Base-by-base conservation (phyloP, 2,888 invertebrate species). In the Acanthosoma haemorrhoidale region DNA sequence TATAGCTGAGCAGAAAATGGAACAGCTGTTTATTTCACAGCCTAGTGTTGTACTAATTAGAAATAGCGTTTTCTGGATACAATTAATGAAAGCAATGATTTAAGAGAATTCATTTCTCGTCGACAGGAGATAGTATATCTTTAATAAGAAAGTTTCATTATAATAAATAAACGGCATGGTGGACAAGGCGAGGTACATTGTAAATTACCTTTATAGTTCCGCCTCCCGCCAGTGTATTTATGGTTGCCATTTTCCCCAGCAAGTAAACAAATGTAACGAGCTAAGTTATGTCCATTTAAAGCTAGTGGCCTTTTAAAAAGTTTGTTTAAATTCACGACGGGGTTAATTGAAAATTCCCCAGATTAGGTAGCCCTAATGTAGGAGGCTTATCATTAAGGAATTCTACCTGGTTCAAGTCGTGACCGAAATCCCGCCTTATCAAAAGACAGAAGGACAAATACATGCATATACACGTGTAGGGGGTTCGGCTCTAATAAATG, bases 311-410 rank as follows among this genome's bases (percentile, higher is more conserved):
- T 34, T 32, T 34, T 9, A 8, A 21, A 61, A 38, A 61, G 61
- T 61, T 61, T 61, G 18, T 61, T 38, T 61, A 61, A 61, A 61
- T 61, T 36, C 61, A 61, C 25, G 61, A 61, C 21, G 61, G 16
- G 18, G 61, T 61, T 61, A 61, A 61, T 61, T 61, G 61, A 61
- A 61, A 61, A 61, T 61, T 61, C 61, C 61, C 61, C 3, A 61
- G 61, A 61, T 61, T 36, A 61, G 61, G 38, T 18, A 21, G 61
- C 34, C 61, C 38, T 36, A 61, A n/a, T n/a, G n/a, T n/a, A 36
- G 61, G 21, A 38, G 61, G 8, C 38, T 61, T 61, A 61, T 61
- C 61, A 61, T 38, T n/a, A 13, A 61, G 61, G 61, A 61, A 61
- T 61, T 38, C 61, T 59, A 59, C 59, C 59, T 61, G 34, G 38